These are phyloP conservation scores for Muscicapa adusta DNA, from an alignment of 2,113 vertebrate genomes.

Conservation along the genomic window DNA sequence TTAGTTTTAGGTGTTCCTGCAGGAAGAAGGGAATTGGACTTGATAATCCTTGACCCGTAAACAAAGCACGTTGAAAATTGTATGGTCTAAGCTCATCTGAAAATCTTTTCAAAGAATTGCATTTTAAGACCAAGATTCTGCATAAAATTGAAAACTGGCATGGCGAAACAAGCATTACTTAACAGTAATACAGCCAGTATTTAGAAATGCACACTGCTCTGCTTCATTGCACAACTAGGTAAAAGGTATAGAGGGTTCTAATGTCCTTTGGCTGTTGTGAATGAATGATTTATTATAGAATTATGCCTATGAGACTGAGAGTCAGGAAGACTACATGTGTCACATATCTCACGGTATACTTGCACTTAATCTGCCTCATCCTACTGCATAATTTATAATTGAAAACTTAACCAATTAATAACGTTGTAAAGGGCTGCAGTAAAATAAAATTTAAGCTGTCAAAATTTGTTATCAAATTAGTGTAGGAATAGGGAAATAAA, in stretches of 20 bases:
- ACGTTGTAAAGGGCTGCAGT: background rate
- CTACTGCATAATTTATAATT: background rate
- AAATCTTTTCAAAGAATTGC: background rate
- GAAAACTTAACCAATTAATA: background rate
- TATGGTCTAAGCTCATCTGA: background rate
- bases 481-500: background rate
- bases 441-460: background rate
- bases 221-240: background rate
- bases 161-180: background rate
- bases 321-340: background rate
- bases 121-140: background rate
- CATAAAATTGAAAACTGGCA: background rate
- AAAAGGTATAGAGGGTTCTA: background rate
- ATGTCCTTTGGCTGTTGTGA: background rate
- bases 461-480: background rate
- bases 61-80: background rate
- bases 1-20: background rate
- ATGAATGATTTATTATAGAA: background rate
- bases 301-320: background rate
- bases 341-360: background rate
- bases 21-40: background rate
- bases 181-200: background rate
- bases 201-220: background rate
- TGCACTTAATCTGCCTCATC: background rate
- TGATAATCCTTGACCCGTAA: fast-evolving